Evolutionary conservation across 2,797 vertebrate species (phyloP), one percentile per base, ranked within the genome.

Genomic region (Bucorvus abyssinicus): DNA sequence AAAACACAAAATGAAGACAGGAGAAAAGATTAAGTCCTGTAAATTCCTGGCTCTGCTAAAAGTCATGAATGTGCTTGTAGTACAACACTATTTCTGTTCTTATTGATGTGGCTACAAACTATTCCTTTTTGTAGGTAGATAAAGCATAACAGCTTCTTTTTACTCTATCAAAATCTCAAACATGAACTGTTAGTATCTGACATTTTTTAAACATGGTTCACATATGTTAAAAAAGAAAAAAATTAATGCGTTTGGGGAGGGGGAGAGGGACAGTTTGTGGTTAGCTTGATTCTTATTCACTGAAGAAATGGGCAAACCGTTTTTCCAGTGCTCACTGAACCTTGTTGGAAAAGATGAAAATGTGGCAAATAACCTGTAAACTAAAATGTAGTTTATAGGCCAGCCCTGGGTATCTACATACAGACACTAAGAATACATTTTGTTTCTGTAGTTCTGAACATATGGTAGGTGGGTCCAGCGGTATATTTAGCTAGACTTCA

Each of bases 111-210:
- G 20, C 55, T 91, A 60, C 57, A 38, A 36, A 21, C 10, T 23
- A 8, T 57, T 76, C 12, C 15, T 63, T 87, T 94, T 42, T 42
- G 14, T 75, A 60, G 26, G n/a, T 19, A 47, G 27, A 24, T 47
- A 67, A 88, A 30, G 30, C 22, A 8, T 52, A 86, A 32, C 21
- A 56, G 22, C 22, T 86, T 57, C 34, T 78, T 82, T 44, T 50
- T 55, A 21, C 10, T 49, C 5, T 49, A 13, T 30, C 19, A 57
- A 30, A 45, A 34, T 69, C 17, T 79, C 55, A 44, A 16, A 42
- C 1, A 0, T 30, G 7, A 88, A 29, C 32, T 78, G 44, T 67
- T 69, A 3, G 5, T 76, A 40, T 34, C 34, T 4, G 32, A 1
- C 0, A 0, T 9, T 52, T 74, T 49, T 36, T 64, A 63, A 2